A percentile compares a stretch with the other conserved stretches of the same genome.
phyloP scores from a whole-genome alignment of 2,888 invertebrate genomes.

The Poecilus cupreus region DNA sequence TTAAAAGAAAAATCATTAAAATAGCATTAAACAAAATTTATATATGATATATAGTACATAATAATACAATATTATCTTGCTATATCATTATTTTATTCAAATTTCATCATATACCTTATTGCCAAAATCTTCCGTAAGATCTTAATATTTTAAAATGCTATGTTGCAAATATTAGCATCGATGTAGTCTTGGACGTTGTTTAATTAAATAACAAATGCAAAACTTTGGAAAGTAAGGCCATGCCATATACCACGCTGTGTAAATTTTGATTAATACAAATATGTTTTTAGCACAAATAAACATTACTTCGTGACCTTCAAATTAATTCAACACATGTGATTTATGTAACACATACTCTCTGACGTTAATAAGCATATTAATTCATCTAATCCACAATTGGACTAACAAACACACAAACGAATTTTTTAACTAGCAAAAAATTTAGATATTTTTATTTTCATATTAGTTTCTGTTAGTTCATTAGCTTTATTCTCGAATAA shows the following conservation, averaged over 20 bases:
- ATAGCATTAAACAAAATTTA: too few species aligned
- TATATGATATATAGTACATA: too few species aligned
- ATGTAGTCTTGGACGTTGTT: neutral
- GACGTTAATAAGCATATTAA: neutral
- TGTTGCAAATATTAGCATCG: too few species aligned
- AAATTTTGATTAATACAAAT: constrained; percentile 9
- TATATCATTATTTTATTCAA: too few species aligned
- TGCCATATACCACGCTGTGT: neutral
- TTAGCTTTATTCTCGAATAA: neutral
- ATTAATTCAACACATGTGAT: neutral
- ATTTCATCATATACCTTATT: too few species aligned
- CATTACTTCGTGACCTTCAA: neutral
- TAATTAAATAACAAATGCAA: neutral
- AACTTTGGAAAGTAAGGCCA: neutral
- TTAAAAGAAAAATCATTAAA: too few species aligned
- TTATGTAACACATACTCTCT: neutral
- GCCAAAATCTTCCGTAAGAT: too few species aligned
- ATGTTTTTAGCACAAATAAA: constrained; percentile 13
- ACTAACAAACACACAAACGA: neutral
- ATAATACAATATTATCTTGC: too few species aligned
- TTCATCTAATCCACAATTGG: neutral
- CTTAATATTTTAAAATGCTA: too few species aligned
- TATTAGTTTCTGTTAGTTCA: neutral
- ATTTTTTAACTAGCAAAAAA: neutral
- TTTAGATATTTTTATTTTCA: neutral